These are phyloP conservation scores for Agyllia agylla DNA, from an alignment of 2,888 invertebrate genomes.

Conservation along the genomic window DNA sequence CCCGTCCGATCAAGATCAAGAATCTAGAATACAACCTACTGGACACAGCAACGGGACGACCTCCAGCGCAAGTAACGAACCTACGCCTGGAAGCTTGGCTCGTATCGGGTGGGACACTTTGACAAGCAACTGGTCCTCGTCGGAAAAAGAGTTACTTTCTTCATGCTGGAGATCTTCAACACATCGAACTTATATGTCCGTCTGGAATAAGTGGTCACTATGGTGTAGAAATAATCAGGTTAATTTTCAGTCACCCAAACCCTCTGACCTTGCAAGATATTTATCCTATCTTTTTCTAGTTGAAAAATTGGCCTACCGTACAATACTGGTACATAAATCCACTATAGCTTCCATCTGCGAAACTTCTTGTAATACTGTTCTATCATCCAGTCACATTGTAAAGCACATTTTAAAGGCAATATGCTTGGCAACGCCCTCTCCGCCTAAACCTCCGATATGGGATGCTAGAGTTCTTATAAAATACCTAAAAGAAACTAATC, in stretches of 20 bases:
- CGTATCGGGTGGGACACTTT: slow-evolving; percentile 55
- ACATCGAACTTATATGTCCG: slow-evolving; percentile 45
- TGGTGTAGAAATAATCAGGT: slow-evolving; percentile 39
- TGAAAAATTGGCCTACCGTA: slow-evolving; percentile 52
- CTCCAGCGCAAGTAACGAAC: slow-evolving; percentile 41
- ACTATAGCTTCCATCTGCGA: slow-evolving; percentile 63
- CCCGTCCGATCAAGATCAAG: slow-evolving; percentile 21
- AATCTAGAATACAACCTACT: slow-evolving; percentile 2
- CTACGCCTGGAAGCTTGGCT: slow-evolving; percentile 59
- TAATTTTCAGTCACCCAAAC: slow-evolving; percentile 13
- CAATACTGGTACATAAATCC: slow-evolving; percentile 73
- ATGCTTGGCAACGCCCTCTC: slow-evolving; percentile 34
- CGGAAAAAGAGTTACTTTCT: slow-evolving; percentile 38
- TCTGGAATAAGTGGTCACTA: slow-evolving; percentile 42
- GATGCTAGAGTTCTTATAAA: slow-evolving; percentile 45
- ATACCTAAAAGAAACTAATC: slow-evolving; percentile 21
- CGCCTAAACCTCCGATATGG: slow-evolving; percentile 55
- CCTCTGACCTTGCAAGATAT: slow-evolving; percentile 48
- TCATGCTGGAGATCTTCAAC: slow-evolving; percentile 60
- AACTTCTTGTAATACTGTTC: not conserved
- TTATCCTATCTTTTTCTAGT: slow-evolving; percentile 46
- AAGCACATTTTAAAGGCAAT: slow-evolving; percentile 25
- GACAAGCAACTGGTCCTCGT: slow-evolving; percentile 32
- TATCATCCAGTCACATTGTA: slow-evolving; percentile 39
- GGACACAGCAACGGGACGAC: slow-evolving; percentile 21